Evolutionary conservation across 2,888 invertebrate genomes (phyloP).

Genomic region (Brachypalpus laphriformis): DNA sequence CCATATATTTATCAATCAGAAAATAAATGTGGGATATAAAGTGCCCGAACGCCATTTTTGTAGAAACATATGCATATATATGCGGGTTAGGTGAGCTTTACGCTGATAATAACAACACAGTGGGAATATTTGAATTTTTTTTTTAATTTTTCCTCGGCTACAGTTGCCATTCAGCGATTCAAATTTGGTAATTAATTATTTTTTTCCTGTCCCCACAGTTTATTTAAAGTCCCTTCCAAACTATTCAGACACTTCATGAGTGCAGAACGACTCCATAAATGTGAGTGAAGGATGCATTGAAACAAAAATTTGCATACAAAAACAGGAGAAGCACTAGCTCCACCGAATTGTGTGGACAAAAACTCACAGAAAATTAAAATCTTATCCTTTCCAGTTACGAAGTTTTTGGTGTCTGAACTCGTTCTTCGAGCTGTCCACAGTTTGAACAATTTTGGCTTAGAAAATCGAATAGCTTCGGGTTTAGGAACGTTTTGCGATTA

Average conservation of each 20-base stretch:
- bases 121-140: conserved; percentile 38
- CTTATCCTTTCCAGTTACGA: not conserved
- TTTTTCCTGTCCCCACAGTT: not conserved
- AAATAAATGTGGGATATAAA: conserved; percentile 16
- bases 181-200: not conserved
- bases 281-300: not conserved
- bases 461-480: too few species aligned
- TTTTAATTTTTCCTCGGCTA: not conserved
- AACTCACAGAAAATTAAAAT: not conserved
- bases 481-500: too few species aligned
- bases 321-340: too few species aligned
- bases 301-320: too few species aligned
- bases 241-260: not conserved
- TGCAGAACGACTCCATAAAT: not conserved
- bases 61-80: conserved; percentile 11
- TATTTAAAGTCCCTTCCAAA: not conserved
- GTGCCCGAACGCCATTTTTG: not conserved
- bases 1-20: conserved; percentile 31
- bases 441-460: too few species aligned
- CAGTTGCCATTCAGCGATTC: not conserved
- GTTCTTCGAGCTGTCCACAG: not conserved
- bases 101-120: not conserved
- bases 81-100: not conserved
- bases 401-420: not conserved
- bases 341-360: too few species aligned